These are phyloP conservation scores for Tinea trinotella DNA, from an alignment of 2,888 invertebrate species.

Conservation along the genomic window DNA sequence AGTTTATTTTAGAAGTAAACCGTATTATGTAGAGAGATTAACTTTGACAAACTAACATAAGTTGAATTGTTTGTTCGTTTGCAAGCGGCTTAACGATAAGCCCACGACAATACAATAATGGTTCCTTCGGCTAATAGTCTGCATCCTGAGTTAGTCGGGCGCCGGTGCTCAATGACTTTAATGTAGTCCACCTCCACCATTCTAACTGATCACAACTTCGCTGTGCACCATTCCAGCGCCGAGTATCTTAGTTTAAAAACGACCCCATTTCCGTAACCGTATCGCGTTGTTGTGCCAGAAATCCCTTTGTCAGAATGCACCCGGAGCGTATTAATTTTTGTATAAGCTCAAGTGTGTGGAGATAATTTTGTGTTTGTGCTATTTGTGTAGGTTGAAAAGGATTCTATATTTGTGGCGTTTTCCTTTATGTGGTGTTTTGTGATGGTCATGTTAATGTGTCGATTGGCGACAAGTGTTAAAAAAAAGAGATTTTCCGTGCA, in stretches of 20 bases:
- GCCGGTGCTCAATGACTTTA: conserved; percentile 58
- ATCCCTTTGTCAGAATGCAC: no score
- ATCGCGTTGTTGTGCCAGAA: no score
- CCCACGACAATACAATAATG: conserved; percentile 69
- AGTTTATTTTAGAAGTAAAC: no score
- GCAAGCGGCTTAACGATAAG: conserved; percentile 62
- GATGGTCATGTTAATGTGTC: conserved; percentile 65
- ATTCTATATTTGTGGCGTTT: background rate
- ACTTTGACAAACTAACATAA: no score
- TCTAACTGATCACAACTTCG: no score
- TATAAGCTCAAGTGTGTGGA: no score
- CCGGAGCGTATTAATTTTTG: no score
- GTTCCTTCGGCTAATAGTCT: conserved; percentile 62
- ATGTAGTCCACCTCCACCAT: conserved; percentile 36
- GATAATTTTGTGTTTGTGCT: background rate
- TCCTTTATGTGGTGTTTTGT: conserved; percentile 25
- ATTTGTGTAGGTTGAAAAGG: background rate
- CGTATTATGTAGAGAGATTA: no score
- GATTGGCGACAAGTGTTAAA: conserved; percentile 60
- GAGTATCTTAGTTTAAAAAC: no score
- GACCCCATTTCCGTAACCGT: no score
- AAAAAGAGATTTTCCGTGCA: conserved; percentile 53
- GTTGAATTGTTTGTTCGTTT: no score
- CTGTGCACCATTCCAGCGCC: no score
- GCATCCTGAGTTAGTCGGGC: conserved; percentile 58